Conservation (phyloP, 2,888 invertebrate genomes). For the Buathra laborator region DNA sequence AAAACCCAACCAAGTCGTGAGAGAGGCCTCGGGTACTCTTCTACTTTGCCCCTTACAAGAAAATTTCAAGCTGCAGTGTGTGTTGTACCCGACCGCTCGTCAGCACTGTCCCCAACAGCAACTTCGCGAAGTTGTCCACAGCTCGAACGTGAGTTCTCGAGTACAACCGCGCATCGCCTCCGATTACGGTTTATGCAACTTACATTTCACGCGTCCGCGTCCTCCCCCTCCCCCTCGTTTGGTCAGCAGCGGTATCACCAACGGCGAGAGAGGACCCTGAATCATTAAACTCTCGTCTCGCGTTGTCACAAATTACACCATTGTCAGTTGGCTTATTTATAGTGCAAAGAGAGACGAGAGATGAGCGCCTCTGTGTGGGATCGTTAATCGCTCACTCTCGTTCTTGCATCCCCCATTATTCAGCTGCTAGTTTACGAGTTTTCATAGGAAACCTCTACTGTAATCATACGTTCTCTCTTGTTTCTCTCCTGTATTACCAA, state of each 20-base stretch:
- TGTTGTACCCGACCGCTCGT: not conserved
- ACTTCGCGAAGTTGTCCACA: not conserved
- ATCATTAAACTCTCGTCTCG: slow-evolving; percentile 38
- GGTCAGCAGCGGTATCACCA: not conserved
- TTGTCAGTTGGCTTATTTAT: slow-evolving; percentile 46
- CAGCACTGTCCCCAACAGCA: not conserved
- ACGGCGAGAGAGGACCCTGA: slow-evolving; percentile 27
- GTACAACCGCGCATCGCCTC: not conserved
- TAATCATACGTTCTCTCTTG: not conserved
- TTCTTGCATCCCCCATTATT: slow-evolving; percentile 1
- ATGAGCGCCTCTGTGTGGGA: not conserved
- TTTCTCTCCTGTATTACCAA: too few relatives aligned
- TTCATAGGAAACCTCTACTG: not conserved
- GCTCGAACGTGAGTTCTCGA: slow-evolving; percentile 9
- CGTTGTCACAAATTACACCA: slow-evolving; percentile 55
- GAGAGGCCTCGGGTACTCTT: slow-evolving; percentile 1
- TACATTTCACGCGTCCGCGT: not conserved
- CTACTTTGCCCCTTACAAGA: slow-evolving; percentile 11
- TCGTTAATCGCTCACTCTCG: slow-evolving; percentile 20
- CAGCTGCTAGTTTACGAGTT: slow-evolving; percentile 5
- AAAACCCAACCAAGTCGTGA: slow-evolving; percentile 47
- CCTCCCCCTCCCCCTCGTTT: not conserved
- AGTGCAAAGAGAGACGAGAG: not conserved
- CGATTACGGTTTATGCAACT: slow-evolving; percentile 12
- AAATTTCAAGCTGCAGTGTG: slow-evolving; percentile 12